Evolutionary conservation across 1,140 invertebrate genomes (phyloP).

Genomic region (Halictus rubicundus): DNA sequence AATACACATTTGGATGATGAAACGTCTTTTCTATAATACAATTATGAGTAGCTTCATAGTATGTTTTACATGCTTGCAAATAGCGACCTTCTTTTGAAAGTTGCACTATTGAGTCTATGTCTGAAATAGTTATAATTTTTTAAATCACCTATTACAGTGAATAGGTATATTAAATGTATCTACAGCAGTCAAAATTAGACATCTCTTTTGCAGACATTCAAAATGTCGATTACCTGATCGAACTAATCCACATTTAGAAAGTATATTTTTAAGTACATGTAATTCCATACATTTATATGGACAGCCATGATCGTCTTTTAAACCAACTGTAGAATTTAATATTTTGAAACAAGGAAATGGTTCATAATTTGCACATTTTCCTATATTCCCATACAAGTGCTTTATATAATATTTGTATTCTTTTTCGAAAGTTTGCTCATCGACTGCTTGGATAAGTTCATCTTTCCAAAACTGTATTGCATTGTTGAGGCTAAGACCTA

Average conservation of each 20-base stretch:
- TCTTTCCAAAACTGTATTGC: slow-evolving; percentile 90
- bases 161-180: too few species aligned
- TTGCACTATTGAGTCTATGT: slow-evolving; percentile 81
- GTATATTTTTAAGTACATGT: slow-evolving; percentile 85
- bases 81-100: slow-evolving; percentile 86
- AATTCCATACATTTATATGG: slow-evolving; percentile 92
- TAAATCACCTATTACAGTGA: too few species aligned
- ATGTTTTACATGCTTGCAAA: slow-evolving; percentile 92
- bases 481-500: slow-evolving; percentile 80
- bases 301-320: slow-evolving; percentile 96
- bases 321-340: slow-evolving; percentile 87
- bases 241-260: slow-evolving; percentile 84
- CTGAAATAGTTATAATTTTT: slow-evolving; percentile 65
- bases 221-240: slow-evolving; percentile 81
- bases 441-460: slow-evolving; percentile 91
- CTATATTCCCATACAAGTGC: slow-evolving; percentile 97
- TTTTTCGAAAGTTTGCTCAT: slow-evolving; percentile 93
- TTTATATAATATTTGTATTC: slow-evolving; percentile 94
- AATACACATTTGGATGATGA: slow-evolving; percentile 97
- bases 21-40: slow-evolving; percentile 84
- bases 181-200: too few species aligned
- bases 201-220: too few species aligned
- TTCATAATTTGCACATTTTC: slow-evolving; percentile 93
- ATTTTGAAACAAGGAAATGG: slow-evolving; percentile 96
- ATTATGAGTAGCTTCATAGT: slow-evolving; percentile 91